A percentile compares a stretch with the other conserved stretches of the same genome.
Evolutionary conservation across 2,888 invertebrate species (phyloP).

Genomic region (Drosophila atripex): DNA sequence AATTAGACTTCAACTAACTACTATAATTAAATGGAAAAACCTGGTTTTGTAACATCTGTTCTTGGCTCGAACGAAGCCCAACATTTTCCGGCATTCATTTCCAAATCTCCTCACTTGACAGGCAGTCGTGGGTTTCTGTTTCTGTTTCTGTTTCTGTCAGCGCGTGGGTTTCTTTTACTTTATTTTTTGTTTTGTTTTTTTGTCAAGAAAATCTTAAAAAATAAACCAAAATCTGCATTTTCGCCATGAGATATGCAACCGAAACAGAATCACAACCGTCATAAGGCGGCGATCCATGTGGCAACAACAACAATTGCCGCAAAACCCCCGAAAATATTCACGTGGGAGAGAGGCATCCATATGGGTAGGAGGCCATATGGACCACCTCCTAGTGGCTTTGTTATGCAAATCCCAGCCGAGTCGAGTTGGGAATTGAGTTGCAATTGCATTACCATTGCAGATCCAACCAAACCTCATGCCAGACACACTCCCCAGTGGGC

Average conservation of each 20-base stretch:
- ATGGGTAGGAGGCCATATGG: slow-evolving; percentile 2
- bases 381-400: slow-evolving; percentile 6
- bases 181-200: no score
- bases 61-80: neutral
- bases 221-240: slow-evolving; percentile 2
- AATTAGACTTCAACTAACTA: neutral
- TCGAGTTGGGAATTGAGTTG: neutral
- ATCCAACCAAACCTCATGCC: neutral
- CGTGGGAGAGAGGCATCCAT: slow-evolving; percentile 30
- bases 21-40: neutral
- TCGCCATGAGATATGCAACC: slow-evolving; percentile 1
- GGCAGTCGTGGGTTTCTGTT: slow-evolving; percentile 23
- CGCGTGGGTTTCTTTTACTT: slow-evolving; percentile 14
- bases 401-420: slow-evolving; percentile 30
- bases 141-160: neutral
- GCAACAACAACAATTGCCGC: slow-evolving; percentile 23
- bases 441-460: slow-evolving; percentile 30
- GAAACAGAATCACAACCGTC: slow-evolving; percentile 27
- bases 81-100: slow-evolving; percentile 18
- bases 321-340: slow-evolving; percentile 7
- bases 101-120: slow-evolving; percentile 5
- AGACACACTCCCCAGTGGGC: neutral
- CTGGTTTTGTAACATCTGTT: neutral
- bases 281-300: slow-evolving; percentile 28
- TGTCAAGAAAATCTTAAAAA: neutral